Percentiles rank a stretch among this genome's conserved stretches.
Evolutionary conservation across 2,888 invertebrate genomes (phyloP).

Genomic region (Chymomyza procnemis): DNA sequence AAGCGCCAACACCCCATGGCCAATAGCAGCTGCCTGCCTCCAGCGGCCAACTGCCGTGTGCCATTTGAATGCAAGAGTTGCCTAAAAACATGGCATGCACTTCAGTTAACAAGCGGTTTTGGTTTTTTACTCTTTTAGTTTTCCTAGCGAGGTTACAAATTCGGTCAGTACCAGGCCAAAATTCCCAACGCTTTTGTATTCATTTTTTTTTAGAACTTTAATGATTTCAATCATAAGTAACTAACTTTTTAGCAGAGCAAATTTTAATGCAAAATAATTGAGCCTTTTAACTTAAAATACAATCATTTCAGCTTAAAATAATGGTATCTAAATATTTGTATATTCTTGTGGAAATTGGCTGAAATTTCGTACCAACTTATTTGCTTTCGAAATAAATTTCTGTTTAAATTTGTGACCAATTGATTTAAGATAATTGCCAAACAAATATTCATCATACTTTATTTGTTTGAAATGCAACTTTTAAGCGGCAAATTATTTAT

Average conservation of each 20-base stretch:
- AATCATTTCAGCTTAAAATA: no score
- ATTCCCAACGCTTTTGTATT: neutral
- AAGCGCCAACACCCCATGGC: neutral
- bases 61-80: slow-evolving; percentile 21
- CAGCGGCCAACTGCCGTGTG: neutral
- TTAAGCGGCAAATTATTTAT: no score
- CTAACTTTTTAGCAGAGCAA: neutral
- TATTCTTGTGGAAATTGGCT: no score
- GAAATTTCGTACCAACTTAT: no score
- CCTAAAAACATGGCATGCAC: neutral
- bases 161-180: neutral
- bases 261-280: no score
- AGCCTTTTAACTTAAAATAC: no score
- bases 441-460: no score
- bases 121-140: neutral
- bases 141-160: neutral
- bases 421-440: no score
- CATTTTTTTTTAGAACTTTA: neutral
- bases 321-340: no score
- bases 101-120: slow-evolving; percentile 12
- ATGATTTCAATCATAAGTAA: neutral
- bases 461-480: no score
- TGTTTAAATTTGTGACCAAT: no score
- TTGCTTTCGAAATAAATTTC: no score
- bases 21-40: neutral